Percentiles rank a stretch among this genome's conserved stretches.
phyloP scores from a whole-genome alignment of 2,113 vertebrate genomes.

The Protobothrops flavoviridis region DNA sequence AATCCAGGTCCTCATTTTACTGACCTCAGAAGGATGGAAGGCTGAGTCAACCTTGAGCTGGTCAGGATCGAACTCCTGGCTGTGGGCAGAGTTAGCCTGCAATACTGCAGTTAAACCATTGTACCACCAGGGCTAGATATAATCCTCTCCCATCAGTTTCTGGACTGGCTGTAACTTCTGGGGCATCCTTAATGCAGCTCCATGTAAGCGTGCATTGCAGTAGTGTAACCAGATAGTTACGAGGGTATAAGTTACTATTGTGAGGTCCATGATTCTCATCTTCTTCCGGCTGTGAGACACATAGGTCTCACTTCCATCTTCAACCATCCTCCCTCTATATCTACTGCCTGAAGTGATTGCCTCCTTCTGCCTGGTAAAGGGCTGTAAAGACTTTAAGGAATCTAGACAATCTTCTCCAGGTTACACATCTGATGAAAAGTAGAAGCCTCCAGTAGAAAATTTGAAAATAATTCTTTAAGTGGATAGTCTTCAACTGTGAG shows the following conservation, averaged over 20 bases:
- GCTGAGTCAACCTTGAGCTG: not conserved
- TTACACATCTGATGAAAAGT: not conserved
- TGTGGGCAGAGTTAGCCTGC: not conserved
- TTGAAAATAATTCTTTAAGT: conserved; percentile 29
- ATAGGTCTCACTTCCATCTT: not conserved
- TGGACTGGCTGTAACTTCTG: not conserved
- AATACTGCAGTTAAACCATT: not conserved
- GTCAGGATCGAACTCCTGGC: not conserved
- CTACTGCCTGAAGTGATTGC: not conserved
- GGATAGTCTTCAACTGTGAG: conserved; percentile 38
- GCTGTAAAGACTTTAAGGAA: not conserved
- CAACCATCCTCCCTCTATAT: not conserved
- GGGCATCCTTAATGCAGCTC: not conserved
- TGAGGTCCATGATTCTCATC: not conserved
- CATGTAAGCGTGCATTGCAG: not conserved
- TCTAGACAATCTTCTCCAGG: not conserved
- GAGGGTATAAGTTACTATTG: not conserved
- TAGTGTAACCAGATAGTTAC: not conserved
- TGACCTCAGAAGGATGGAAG: not conserved
- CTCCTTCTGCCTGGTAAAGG: not conserved
- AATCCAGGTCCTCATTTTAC: not conserved
- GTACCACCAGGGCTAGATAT: not conserved
- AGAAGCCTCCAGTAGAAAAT: not conserved
- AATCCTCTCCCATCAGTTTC: not conserved
- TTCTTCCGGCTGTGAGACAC: not conserved